Conservation (phyloP, 2,888 invertebrate species). For the Keiferia lycopersicella region DNA sequence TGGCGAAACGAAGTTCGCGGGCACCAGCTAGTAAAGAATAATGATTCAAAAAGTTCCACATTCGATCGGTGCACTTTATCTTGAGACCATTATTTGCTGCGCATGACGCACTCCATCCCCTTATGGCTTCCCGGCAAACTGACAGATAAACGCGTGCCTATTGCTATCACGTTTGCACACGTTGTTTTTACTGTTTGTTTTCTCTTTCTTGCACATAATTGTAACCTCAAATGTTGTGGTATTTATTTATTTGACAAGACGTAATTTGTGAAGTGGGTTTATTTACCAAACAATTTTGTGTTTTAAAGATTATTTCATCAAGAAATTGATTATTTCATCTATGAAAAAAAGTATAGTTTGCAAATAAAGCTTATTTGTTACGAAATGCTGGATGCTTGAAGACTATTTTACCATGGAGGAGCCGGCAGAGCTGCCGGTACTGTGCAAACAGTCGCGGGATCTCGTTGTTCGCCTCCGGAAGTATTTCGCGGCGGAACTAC, state of each 20-base stretch:
- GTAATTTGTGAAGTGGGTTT: not conserved
- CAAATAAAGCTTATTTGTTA: not conserved
- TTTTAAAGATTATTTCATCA: too few species aligned
- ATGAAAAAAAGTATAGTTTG: not conserved
- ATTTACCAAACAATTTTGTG: not conserved
- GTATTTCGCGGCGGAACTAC: conserved; percentile 13
- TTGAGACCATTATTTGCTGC: too few species aligned
- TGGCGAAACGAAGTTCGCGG: too few species aligned
- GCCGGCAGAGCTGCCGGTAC: not conserved
- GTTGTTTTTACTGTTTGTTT: not conserved
- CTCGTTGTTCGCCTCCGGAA: conserved; percentile 3
- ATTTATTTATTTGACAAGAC: not conserved
- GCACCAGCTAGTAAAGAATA: too few species aligned
- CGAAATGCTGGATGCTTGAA: not conserved
- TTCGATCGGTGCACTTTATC: too few species aligned
- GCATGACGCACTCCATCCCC: too few species aligned
- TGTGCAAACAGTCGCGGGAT: conserved; percentile 3
- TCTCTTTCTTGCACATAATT: not conserved
- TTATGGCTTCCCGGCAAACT: not conserved
- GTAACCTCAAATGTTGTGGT: not conserved
- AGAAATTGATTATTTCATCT: too few species aligned
- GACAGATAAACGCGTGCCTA: not conserved
- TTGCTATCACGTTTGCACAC: not conserved
- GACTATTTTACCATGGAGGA: conserved; percentile 5
- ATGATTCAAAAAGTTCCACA: too few species aligned